Evolutionary conservation across 2,113 vertebrate genomes (phyloP), one percentile per base, ranked within the genome.

Genomic region (Ameiurus melas): DNA sequence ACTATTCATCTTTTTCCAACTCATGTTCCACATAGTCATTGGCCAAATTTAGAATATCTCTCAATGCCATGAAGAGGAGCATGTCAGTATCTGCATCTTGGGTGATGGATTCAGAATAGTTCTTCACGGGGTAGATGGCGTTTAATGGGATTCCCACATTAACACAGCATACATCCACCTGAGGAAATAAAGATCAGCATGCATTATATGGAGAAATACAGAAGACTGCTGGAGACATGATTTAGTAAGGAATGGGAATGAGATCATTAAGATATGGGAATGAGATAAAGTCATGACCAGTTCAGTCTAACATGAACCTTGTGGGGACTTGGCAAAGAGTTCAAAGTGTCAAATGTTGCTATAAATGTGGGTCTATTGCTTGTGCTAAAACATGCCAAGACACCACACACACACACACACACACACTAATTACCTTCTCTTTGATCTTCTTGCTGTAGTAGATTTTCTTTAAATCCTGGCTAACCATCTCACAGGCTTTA

Each of bases 41-140:
- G 33, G 85, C 89, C 81, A 84, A 84, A 36, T 87, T 51, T 17
- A 87, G 19, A 90, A 85, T 87, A 33, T 81, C 6, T 60, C 36
- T 12, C 12, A 90, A 47, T 60, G 82, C 86, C 20, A 55, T 30
- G 39, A 90, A 55, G 47, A 90, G 81, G 43, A 90, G 71, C 60
- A 79, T 5, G 36, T 90, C 86, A 10, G 4, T 53, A 27, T 3
- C 13, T 10, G 1, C 10, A 20, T 17, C 22, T 8, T 85, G 22
- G 3, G 2, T 80, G 13, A n/a, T 81, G 62, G 79, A 75, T 2
- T 84, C 22, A 39, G 57, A 20, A 62, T 89, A 87, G 82, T 87
- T 87, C 82, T 87, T 84, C 73, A 90, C 86, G n/a, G 85, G 89
- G 53, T 80, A 87, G 73, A 90, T 90, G 89, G 33, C 36, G 12